Base-by-base conservation (phyloP, 2,797 vertebrate genomes). In the Catamblyrhynchus diadema region DNA sequence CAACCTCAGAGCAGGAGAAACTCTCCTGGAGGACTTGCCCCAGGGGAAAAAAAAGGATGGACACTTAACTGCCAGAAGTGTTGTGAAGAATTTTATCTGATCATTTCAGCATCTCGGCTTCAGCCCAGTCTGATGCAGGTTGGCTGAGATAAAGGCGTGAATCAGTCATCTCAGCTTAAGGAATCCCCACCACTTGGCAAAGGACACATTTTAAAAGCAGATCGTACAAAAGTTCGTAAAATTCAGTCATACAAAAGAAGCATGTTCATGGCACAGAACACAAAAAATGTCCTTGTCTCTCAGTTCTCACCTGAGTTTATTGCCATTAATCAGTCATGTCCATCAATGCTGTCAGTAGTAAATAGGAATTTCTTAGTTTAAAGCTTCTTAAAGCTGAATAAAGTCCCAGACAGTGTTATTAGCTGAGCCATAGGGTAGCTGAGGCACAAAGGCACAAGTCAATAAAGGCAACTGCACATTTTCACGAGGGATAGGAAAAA, bases 81-180 rank as follows among this genome's bases (percentile, higher is more conserved):
- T 66, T 27, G 16, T 66, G 75, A 96, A 93, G 83, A 89, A 87
- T 84, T 97, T 95, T 93, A 95, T 91, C 92, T 92, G 50, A 93
- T 84, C 86, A 84, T 81, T 73, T 94, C 82, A 70, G 39, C 74
- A 84, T 48, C 71, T 84, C 28, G 23, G 27, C 81, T 96, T 72
- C 77, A 91, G 57, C 27, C 8, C 64, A 86, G 82, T 32, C 66
- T 87, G 62, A 65, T 57, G 62, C 60, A 53, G 2, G 2, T 0
- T 88, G 67, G 73, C 73, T 74, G 42, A 70, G 64, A 47, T 45
- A 84, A 93, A 48, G 73, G 30, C 81, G 14, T 89, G 83, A 93
- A 78, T 94, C 86, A 88, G 65, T 81, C 77, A 93, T 44, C 62
- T 78, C 77, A 50, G 27, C 41, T 88, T 80, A 88, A 96, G 80